phyloP scores from a whole-genome alignment of 2,888 invertebrate genomes.

The Eustalomyia histrio region DNA sequence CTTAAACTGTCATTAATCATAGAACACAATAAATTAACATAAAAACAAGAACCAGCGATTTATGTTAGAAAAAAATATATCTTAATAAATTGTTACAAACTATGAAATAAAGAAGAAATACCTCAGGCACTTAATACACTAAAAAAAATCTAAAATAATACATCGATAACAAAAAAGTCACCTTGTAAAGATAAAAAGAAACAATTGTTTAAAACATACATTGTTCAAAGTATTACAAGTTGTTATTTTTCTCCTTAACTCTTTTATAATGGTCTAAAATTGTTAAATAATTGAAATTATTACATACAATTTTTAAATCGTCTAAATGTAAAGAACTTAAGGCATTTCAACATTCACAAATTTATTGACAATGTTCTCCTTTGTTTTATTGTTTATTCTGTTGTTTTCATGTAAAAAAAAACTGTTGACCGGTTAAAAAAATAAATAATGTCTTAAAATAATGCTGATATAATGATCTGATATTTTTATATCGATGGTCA shows the following conservation, averaged over 20 bases:
- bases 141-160: too few relatives aligned
- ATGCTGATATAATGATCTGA: neutral
- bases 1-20: neutral
- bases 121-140: neutral
- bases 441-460: neutral
- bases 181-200: too few relatives aligned
- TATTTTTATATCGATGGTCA: neutral
- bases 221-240: neutral
- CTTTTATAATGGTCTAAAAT: neutral
- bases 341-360: neutral
- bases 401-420: neutral
- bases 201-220: neutral
- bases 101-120: neutral
- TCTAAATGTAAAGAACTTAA: neutral
- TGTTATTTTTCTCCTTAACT: neutral
- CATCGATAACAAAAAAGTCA: too few relatives aligned
- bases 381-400: neutral
- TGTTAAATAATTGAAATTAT: neutral
- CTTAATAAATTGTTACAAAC: neutral
- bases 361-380: neutral
- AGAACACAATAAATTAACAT: neutral
- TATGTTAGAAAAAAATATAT: neutral
- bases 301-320: neutral
- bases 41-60: neutral
- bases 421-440: neutral